These are phyloP conservation scores for Caenorhabditis sulstoni DNA, from an alignment of 2,888 invertebrate species.

Conservation along the genomic window DNA sequence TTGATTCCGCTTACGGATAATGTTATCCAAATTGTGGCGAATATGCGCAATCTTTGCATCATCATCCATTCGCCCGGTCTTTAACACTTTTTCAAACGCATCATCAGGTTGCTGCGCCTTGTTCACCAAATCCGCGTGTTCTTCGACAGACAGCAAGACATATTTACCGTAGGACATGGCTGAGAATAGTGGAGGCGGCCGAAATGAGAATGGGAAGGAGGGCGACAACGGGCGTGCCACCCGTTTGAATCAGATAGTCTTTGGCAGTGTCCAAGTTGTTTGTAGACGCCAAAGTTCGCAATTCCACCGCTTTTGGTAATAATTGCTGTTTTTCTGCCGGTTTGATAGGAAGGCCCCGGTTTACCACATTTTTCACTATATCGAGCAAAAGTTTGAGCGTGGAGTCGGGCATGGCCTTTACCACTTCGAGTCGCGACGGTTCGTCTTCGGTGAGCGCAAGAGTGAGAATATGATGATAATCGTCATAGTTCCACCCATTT, in stretches of 20 bases:
- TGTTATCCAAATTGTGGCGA: not conserved
- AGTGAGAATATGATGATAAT: too few species aligned
- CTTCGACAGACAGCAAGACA: constrained; percentile 21
- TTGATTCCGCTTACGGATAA: not conserved
- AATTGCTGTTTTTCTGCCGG: too few species aligned
- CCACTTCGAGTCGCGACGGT: too few species aligned
- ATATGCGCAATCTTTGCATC: constrained; percentile 20
- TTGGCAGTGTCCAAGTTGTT: constrained; percentile 8
- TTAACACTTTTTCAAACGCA: not conserved
- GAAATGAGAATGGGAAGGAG: constrained; percentile 11
- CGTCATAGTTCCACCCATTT: too few species aligned
- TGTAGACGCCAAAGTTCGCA: not conserved
- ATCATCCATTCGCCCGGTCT: not conserved
- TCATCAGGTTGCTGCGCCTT: not conserved
- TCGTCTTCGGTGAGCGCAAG: too few species aligned
- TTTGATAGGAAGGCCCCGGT: too few species aligned
- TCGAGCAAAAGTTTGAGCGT: too few species aligned
- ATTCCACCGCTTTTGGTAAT: too few species aligned
- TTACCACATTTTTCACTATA: too few species aligned
- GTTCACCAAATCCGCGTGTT: constrained; percentile 9
- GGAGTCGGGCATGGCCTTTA: too few species aligned
- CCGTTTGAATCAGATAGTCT: constrained; percentile 28
- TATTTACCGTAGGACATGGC: constrained; percentile 42
- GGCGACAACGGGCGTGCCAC: constrained; percentile 10
- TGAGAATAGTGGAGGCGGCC: constrained; percentile 14